Conservation (phyloP, 2,888 invertebrate species). For the Chouioia cunea region DNA sequence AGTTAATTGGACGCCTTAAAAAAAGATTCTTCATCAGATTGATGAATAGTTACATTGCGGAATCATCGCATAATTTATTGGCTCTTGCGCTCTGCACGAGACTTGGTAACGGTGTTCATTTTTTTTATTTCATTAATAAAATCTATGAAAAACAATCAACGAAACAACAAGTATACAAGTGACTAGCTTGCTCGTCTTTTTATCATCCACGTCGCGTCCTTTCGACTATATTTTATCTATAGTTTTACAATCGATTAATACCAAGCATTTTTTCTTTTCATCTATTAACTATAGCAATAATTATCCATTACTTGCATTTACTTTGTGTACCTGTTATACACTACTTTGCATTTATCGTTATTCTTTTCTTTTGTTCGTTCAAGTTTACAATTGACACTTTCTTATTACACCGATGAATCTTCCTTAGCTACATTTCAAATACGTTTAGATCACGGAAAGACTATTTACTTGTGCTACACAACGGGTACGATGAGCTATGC, state of each 20-base stretch:
- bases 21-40: slow-evolving; percentile 13
- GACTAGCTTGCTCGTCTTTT: slow-evolving; percentile 27
- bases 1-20: neutral
- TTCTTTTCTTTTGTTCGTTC: slow-evolving; percentile 24
- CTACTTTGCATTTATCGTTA: neutral
- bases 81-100: slow-evolving; percentile 51
- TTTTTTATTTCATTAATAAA: slow-evolving; percentile 57
- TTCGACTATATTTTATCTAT: slow-evolving; percentile 23
- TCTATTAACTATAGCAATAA: slow-evolving; percentile 33
- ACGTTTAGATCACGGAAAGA: neutral
- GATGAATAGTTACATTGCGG: neutral
- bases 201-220: neutral
- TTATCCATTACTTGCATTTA: slow-evolving; percentile 21
- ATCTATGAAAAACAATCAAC: slow-evolving; percentile 67
- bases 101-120: slow-evolving; percentile 57
- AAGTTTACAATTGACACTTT: slow-evolving; percentile 45
- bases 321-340: slow-evolving; percentile 20
- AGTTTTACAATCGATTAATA: slow-evolving; percentile 42
- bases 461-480: slow-evolving; percentile 1
- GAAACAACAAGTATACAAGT: slow-evolving; percentile 61
- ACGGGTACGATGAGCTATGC: neutral
- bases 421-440: slow-evolving; percentile 5
- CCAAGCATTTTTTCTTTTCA: slow-evolving; percentile 36
- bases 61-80: slow-evolving; percentile 31
- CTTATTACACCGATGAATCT: slow-evolving; percentile 31